phyloP scores from a whole-genome alignment of 2,797 vertebrate species.

The Micrastur ruficollis region DNA sequence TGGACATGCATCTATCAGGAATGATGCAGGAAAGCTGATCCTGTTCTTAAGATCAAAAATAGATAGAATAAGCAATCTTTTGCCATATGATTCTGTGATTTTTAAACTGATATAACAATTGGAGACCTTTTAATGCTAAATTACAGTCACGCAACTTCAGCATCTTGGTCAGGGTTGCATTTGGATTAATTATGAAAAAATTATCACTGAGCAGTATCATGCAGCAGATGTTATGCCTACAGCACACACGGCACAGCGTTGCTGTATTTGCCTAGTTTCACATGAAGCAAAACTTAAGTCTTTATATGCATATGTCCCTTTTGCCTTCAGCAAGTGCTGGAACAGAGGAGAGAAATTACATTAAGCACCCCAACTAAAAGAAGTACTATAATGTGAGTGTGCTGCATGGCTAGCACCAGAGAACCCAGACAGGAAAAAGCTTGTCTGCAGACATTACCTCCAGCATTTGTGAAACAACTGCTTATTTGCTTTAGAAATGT shows the following conservation, averaged over 20 bases:
- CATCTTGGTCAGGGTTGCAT: not conserved
- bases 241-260: not conserved
- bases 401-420: not conserved
- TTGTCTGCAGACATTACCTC: not conserved
- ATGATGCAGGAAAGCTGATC: not conserved
- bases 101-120: not conserved
- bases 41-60: not conserved
- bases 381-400: not conserved
- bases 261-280: not conserved
- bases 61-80: not conserved
- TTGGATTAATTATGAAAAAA: not conserved
- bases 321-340: not conserved
- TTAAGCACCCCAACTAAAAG: not conserved
- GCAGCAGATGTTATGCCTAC: not conserved
- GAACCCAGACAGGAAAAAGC: not conserved
- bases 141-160: not conserved
- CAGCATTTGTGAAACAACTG: not conserved
- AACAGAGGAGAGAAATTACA: not conserved
- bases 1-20: not conserved
- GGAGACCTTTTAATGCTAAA: not conserved
- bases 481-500: not conserved
- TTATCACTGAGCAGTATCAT: not conserved
- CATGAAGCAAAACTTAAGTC: not conserved
- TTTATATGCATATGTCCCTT: not conserved
- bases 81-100: not conserved